These are phyloP conservation scores for Drosophila bocqueti DNA, from an alignment of 1,140 invertebrate genomes.

Conservation along the genomic window DNA sequence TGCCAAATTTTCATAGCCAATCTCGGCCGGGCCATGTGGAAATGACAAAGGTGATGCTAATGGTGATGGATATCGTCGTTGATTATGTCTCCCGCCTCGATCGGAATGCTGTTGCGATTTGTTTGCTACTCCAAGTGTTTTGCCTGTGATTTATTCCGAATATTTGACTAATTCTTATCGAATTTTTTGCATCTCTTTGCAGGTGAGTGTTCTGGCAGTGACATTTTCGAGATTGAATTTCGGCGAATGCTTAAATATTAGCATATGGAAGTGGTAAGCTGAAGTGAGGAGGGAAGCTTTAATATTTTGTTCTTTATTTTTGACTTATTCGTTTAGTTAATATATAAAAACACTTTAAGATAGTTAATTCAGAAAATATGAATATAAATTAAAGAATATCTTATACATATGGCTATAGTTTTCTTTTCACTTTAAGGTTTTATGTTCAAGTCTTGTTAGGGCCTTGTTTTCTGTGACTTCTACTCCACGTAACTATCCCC, in stretches of 20 bases:
- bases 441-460: not conserved
- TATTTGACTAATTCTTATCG: slow-evolving; percentile 48
- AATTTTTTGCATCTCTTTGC: slow-evolving; percentile 30
- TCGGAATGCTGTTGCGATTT: slow-evolving; percentile 48
- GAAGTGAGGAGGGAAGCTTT: not conserved
- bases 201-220: slow-evolving; percentile 51
- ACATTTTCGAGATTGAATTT: slow-evolving; percentile 26
- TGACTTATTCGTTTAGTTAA: not conserved
- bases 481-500: not conserved
- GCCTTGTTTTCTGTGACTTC: not conserved
- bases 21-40: slow-evolving; percentile 48
- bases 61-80: slow-evolving; percentile 45
- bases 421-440: not conserved
- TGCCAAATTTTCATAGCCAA: slow-evolving; percentile 51
- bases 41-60: slow-evolving; percentile 64
- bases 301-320: no score
- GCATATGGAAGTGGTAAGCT: slow-evolving; percentile 12
- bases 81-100: slow-evolving; percentile 31
- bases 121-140: slow-evolving; percentile 20
- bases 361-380: not conserved
- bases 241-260: not conserved
- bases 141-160: slow-evolving; percentile 36
- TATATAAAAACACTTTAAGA: not conserved
- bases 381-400: not conserved
- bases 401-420: not conserved